Conservation (phyloP, 2,797 vertebrate genomes). For the Podarcis siculus region DNA sequence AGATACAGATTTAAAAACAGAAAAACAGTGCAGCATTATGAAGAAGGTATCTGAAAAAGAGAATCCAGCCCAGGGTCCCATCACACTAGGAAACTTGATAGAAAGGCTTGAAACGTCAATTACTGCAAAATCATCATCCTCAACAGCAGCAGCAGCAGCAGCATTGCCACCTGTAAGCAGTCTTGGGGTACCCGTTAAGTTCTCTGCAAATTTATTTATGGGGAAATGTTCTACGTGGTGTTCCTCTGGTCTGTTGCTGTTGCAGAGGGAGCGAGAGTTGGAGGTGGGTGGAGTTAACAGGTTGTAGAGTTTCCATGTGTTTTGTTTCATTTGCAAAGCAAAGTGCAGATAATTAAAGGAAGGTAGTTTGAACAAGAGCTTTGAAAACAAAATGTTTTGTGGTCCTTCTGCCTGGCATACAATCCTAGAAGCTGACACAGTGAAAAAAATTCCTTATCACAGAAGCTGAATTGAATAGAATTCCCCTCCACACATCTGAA, state of each 20-base stretch:
- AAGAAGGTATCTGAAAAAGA: constrained; percentile 71
- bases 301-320: neutral
- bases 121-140: constrained; percentile 46
- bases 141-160: constrained; percentile 25
- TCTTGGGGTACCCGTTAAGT: constrained; percentile 58
- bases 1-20: constrained; percentile 59
- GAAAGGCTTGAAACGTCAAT: constrained; percentile 72
- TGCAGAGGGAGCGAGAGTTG: neutral
- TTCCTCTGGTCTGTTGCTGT: neutral
- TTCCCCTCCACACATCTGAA: neutral
- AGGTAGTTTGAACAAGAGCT: neutral
- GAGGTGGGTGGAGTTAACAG: constrained; percentile 1
- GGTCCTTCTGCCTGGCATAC: neutral
- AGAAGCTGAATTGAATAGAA: neutral
- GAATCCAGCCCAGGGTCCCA: constrained; percentile 69
- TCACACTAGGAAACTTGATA: constrained; percentile 73
- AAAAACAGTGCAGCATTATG: constrained; percentile 67
- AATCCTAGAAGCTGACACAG: neutral
- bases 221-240: neutral
- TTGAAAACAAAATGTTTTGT: neutral
- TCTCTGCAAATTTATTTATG: constrained; percentile 18
- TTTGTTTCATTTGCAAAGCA: neutral
- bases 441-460: neutral
- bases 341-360: neutral
- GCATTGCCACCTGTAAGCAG: constrained; percentile 78